Percentiles rank a stretch among this genome's conserved stretches.
Evolutionary conservation across 2,113 vertebrate species (phyloP).

Genomic region (Myiagra hebetior): DNA sequence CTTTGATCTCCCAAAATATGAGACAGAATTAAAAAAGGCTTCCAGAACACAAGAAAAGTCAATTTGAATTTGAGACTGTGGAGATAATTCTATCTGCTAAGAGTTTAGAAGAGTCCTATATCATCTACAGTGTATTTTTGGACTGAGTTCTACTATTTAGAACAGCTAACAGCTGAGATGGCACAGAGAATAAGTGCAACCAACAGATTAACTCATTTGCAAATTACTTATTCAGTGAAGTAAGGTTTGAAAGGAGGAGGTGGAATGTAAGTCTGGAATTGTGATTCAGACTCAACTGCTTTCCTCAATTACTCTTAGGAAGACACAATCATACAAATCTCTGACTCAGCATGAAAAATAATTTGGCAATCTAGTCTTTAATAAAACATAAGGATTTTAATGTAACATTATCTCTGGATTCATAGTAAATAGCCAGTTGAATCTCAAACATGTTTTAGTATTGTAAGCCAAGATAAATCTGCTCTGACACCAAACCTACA

Average conservation of each 20-base stretch:
- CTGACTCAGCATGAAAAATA: slow-evolving; percentile 6
- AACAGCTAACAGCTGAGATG: neutral
- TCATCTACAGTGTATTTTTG: neutral
- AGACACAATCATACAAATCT: neutral
- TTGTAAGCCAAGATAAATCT: neutral
- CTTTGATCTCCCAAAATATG: neutral
- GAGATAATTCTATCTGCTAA: neutral
- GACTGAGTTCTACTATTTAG: neutral
- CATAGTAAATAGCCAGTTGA: neutral
- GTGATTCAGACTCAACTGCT: slow-evolving; percentile 7
- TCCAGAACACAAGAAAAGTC: neutral
- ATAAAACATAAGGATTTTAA: neutral
- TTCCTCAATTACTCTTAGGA: neutral
- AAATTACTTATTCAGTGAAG: slow-evolving; percentile 10
- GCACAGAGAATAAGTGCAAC: neutral
- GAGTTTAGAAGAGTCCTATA: neutral
- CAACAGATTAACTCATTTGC: slow-evolving; percentile 5
- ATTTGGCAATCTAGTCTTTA: neutral
- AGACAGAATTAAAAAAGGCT: neutral
- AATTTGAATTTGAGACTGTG: neutral
- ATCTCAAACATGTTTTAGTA: neutral
- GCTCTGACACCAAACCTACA: neutral
- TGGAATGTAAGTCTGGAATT: neutral
- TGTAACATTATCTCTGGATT: neutral
- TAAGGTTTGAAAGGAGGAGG: slow-evolving; percentile 19